A percentile compares a stretch with the other conserved stretches of the same genome.
phyloP scores from a whole-genome alignment of 1,140 invertebrate species.

The Orchesella cincta region DNA sequence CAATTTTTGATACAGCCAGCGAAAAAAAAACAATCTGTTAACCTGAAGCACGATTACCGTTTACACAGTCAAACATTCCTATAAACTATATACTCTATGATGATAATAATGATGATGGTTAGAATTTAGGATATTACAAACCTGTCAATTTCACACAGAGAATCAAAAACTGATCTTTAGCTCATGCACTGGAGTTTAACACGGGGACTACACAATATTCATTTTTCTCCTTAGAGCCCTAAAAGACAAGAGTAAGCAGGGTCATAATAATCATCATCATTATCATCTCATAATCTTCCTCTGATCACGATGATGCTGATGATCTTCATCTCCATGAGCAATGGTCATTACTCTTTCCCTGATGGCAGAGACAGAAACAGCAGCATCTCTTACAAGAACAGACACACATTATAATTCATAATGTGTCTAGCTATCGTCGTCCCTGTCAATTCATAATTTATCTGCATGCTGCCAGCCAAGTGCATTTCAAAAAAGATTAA shows the following conservation, averaged over 20 bases:
- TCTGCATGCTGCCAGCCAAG: not conserved
- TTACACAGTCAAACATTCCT: too few relatives aligned
- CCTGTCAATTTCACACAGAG: slow-evolving; percentile 20
- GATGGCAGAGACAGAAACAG: not conserved
- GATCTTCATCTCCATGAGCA: not conserved
- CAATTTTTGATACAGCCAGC: not conserved
- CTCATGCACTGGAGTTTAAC: not conserved
- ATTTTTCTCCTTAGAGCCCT: too few relatives aligned
- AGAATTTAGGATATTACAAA: slow-evolving; percentile 20
- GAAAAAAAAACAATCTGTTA: not conserved
- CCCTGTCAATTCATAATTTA: slow-evolving; percentile 24
- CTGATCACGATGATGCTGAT: not conserved
- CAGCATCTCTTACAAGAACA: not conserved
- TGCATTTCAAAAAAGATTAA: not conserved
- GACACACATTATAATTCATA: slow-evolving; percentile 26
- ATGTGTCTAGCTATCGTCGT: slow-evolving; percentile 19
- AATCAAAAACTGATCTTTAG: slow-evolving; percentile 22
- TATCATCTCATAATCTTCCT: slow-evolving; percentile 14
- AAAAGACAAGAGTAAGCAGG: too few relatives aligned
- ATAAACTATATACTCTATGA: too few relatives aligned
- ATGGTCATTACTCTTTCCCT: slow-evolving; percentile 9
- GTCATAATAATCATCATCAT: not conserved
- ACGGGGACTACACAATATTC: not conserved
- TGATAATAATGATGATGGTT: not conserved
- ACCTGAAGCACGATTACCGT: too few relatives aligned